Evolutionary conservation across 1,140 invertebrate genomes (phyloP).

Genomic region (Drosophila sturtevanti): DNA sequence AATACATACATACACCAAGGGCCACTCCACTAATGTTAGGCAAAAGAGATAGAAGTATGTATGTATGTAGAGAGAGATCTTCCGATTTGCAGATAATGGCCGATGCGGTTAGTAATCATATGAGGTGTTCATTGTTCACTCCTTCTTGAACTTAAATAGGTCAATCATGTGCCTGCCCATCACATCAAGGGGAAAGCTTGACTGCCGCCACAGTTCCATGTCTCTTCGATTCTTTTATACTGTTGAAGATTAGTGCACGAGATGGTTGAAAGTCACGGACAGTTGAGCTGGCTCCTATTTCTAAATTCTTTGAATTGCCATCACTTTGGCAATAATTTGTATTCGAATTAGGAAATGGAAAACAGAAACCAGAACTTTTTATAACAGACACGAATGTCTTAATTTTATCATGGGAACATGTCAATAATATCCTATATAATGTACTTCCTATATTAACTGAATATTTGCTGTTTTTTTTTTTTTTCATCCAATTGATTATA

Average conservation of each 20-base stretch:
- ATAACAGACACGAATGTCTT: background rate
- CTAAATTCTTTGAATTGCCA: background rate
- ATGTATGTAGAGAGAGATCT: background rate
- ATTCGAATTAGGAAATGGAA: background rate
- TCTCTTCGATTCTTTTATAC: background rate
- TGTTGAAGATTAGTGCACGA: background rate
- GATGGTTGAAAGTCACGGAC: background rate
- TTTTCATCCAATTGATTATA: too few relatives aligned
- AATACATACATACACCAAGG: conserved; percentile 33
- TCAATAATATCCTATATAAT: too few relatives aligned
- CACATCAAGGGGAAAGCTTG: conserved; percentile 4
- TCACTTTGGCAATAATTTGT: background rate
- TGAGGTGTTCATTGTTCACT: conserved; percentile 74
- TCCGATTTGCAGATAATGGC: conserved; percentile 13
- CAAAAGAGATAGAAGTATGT: background rate
- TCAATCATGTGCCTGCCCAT: conserved; percentile 46
- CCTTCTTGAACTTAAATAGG: conserved; percentile 61
- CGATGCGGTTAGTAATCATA: conserved; percentile 61
- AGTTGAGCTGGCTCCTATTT: background rate
- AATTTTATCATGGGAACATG: background rate
- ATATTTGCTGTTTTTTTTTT: too few relatives aligned
- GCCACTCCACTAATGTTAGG: background rate
- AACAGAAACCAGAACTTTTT: background rate
- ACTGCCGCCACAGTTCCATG: background rate
- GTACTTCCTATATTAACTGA: too few relatives aligned